A percentile compares a stretch with the other conserved stretches of the same genome.
These are phyloP conservation scores for Phalanger gymnotis DNA, from an alignment of 2,797 vertebrate genomes.

Conservation along the genomic window DNA sequence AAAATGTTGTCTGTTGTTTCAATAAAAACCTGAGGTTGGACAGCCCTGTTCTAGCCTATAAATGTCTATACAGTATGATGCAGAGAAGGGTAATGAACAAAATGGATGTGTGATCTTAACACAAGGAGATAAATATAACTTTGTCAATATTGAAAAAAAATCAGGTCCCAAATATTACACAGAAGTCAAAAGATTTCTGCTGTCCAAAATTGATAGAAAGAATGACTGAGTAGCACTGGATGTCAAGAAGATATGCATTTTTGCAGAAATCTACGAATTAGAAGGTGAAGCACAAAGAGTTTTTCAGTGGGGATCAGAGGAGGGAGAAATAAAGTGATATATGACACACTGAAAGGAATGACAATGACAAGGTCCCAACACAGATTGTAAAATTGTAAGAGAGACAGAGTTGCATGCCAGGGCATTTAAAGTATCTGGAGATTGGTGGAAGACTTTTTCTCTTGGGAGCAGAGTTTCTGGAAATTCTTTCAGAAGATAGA, in stretches of 20 bases:
- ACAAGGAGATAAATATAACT: neutral
- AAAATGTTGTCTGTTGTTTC: too few relatives aligned
- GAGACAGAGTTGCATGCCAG: neutral
- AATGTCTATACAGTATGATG: neutral
- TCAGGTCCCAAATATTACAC: neutral
- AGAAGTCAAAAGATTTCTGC: neutral
- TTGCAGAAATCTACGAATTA: neutral
- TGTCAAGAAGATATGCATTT: neutral
- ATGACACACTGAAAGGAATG: neutral
- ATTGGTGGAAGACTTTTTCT: neutral
- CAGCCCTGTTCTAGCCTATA: neutral
- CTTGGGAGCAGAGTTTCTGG: neutral
- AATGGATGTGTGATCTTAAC: neutral
- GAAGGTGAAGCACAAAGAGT: neutral
- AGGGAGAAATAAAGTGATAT: neutral
- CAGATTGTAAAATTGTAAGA: neutral
- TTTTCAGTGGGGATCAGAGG: neutral
- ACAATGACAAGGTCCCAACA: neutral
- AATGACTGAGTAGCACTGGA: neutral
- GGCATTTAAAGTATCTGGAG: neutral
- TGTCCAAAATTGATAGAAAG: neutral
- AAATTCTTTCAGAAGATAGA: neutral
- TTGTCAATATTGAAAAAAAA: neutral
- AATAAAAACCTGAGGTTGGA: too few relatives aligned
- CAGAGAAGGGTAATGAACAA: neutral